phyloP scores from a whole-genome alignment of 2,113 vertebrate genomes.

The Pseudonaja textilis region DNA sequence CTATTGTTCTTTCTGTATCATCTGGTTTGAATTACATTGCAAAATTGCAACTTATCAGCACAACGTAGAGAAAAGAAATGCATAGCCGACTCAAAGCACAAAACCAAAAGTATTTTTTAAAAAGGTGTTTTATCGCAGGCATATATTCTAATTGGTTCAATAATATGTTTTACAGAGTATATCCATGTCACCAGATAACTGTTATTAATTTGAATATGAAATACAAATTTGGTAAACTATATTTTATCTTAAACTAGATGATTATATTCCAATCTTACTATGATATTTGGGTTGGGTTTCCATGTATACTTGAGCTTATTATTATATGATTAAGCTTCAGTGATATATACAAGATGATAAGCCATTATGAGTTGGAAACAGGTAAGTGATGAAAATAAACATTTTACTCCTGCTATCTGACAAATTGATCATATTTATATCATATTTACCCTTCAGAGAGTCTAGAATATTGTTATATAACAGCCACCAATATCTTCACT shows the following conservation, averaged over 20 bases:
- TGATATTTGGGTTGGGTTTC: slow-evolving; percentile 52
- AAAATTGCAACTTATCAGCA: neutral
- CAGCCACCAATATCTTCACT: neutral
- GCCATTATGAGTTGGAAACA: slow-evolving; percentile 32
- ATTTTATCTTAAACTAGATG: neutral
- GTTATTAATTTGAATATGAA: slow-evolving; percentile 46
- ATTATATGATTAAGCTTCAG: slow-evolving; percentile 51
- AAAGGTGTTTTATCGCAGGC: neutral
- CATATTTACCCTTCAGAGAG: slow-evolving; percentile 5
- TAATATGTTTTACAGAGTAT: slow-evolving; percentile 13
- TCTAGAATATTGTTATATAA: slow-evolving; percentile 5
- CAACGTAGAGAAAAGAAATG: slow-evolving; percentile 23
- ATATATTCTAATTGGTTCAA: slow-evolving; percentile 36
- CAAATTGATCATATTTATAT: slow-evolving; percentile 33
- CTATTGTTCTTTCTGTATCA: neutral
- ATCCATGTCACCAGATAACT: slow-evolving; percentile 31
- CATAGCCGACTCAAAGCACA: neutral
- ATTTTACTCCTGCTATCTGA: neutral
- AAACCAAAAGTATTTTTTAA: neutral
- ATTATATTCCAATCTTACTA: slow-evolving; percentile 36
- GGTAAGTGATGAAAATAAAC: slow-evolving; percentile 51
- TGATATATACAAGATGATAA: slow-evolving; percentile 63
- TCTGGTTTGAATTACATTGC: neutral
- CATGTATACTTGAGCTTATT: slow-evolving; percentile 58
- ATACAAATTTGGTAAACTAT: neutral